Evolutionary conservation across 2,113 vertebrate genomes (phyloP), one percentile per base, ranked within the genome.

Genomic region (Petromus typicus): DNA sequence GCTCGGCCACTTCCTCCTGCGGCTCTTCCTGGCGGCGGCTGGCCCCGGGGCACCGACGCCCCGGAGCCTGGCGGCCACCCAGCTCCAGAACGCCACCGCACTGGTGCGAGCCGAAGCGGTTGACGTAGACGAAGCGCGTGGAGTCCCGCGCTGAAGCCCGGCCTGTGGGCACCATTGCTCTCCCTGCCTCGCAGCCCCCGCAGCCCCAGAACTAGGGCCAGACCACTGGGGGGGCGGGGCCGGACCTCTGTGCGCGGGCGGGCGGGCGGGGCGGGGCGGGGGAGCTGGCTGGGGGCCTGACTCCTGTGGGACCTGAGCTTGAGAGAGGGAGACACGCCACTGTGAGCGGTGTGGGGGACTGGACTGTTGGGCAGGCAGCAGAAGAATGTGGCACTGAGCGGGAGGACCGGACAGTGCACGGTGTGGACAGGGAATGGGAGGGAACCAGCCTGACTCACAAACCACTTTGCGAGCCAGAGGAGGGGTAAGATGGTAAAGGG

Each of bases 31-130:
- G 0, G 14, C 10, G 11, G 17, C 8, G 0, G 54, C 5, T 10
- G 0, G 48, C 13, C 37, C 4, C 0, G 0, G 22, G 23, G 18
- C 20, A 2, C 0, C 4, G 1, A 9, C 9, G 48, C 16, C 95
- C 64, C 16, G 3, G 32, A 3, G 57, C 43, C 56, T 48, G 7
- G 37, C 43, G 94, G 25, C 83, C 78, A 37, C 95, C 76, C 73
- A 83, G 40, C 66, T 27, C 27, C 45, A 97, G 1, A 0, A 97
- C 27, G n/a, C 97, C 3, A 27, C 95, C 97, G 0, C 97, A 93
- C 61, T 43, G 96, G 93, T 98, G 98, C 12, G 96, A 96, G 64
- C 98, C 98, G 2, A 98, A 98, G 88, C 90, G 92, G 64, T 48
- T 93, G 83, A 98, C 80, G 7, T 98, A 98, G 67, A 98, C 71